Base-by-base conservation (phyloP, 30 jellyfish, hydroid and myxozoan species). In the Aurelia aurita complex sp. Pacific region DNA sequence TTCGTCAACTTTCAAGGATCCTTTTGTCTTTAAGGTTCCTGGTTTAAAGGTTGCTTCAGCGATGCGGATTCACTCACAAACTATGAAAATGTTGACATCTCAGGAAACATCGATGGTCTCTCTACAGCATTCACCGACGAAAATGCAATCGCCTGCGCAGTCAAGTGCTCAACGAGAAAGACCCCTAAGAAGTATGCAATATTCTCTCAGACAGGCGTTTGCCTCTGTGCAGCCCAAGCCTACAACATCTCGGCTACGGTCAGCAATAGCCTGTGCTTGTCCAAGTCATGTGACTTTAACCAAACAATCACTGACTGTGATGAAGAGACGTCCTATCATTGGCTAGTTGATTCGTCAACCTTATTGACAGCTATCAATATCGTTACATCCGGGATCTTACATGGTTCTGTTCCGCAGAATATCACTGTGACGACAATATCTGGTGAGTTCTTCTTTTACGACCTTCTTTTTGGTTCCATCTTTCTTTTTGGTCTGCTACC, bases 371-470 rank as follows among this genome's bases (percentile, higher is more conserved):
- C 59, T 5, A 79, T 82, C 62, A 71, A 62, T 59, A 61, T 82
- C 12, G 53, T 42, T 12, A 70, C 55, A 55, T 14, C 79, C 36
- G 79, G 54, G 50, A 62, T 69, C 12, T 14, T 82, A 17, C 52
- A 35, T 4, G 91, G 91, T 2, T 40, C 82, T n/a, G 82, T 69
- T 70, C 85, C 82, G 16, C 91, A 82, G 54, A 82, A 82, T n/a
- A 70, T 82, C 57, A 82, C 85, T 18, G 85, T 75, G 1, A 1
- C 29, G 15, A 71, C 91, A 32, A 73, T 43, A 6, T 85, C 91
- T 59, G 91, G 91, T 82, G 14, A 3, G 85, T 12, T 13, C 59
- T 40, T 46, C 14, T 46, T 46, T 7, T 46, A 2, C 57, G 8
- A 9, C 8, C 57, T 46, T 46, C 57, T 4, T 6, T 46, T 46